phyloP scores from a whole-genome alignment of 2,113 vertebrate genomes.

The Sphaerodactylus townsendi region DNA sequence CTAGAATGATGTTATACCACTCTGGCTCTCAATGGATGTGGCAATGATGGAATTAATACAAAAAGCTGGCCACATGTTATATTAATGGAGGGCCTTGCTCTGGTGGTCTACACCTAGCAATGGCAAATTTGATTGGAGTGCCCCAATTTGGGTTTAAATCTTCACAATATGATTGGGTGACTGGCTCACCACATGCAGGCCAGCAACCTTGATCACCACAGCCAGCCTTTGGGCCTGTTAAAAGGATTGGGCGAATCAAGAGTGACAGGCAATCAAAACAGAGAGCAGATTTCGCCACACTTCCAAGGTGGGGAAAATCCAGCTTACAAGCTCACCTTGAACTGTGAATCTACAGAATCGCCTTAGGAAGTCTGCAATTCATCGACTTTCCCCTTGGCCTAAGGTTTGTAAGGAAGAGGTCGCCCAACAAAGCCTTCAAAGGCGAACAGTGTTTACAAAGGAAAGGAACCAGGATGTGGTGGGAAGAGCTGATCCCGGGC shows the following conservation, averaged over 20 bases:
- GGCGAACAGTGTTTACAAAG: background rate
- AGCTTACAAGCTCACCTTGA: background rate
- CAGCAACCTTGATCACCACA: too few species aligned
- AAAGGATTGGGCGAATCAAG: background rate
- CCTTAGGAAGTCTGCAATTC: background rate
- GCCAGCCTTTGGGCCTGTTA: background rate
- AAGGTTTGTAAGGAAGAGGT: background rate
- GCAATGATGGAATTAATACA: too few species aligned
- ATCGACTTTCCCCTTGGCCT: background rate
- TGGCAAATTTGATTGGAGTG: background rate
- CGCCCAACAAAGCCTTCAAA: constrained; percentile 1
- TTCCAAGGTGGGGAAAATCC: background rate
- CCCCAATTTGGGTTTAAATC: background rate
- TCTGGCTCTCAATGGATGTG: too few species aligned
- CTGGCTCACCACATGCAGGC: background rate
- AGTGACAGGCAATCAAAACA: background rate
- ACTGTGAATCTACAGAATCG: background rate
- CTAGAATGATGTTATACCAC: too few species aligned
- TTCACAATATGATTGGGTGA: background rate
- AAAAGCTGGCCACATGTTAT: background rate
- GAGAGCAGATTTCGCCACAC: background rate
- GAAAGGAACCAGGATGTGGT: background rate
- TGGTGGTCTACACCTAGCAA: background rate
- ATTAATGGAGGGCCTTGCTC: background rate
- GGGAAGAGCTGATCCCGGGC: background rate